Conservation (phyloP, 2,113 vertebrate genomes). For the Perca fluviatilis region DNA sequence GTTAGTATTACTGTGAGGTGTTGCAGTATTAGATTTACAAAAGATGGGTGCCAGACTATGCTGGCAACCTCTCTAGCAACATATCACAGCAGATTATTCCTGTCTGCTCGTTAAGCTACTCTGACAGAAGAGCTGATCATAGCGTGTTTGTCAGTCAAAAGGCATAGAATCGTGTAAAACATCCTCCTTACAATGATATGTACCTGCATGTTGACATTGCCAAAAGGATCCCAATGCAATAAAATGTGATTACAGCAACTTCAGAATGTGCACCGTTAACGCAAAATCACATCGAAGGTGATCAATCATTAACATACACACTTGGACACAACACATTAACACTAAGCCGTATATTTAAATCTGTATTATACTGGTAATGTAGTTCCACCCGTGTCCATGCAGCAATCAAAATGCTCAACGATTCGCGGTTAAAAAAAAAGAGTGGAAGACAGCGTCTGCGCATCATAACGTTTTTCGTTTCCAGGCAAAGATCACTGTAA, state of each 20-base stretch:
- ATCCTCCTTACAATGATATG: background rate
- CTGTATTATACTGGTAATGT: too few species aligned
- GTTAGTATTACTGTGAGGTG: background rate
- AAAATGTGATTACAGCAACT: background rate
- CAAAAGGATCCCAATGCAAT: background rate
- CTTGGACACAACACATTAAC: background rate
- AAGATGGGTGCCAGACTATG: background rate
- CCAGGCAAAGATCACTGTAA: conserved; percentile 57
- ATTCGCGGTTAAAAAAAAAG: conserved; percentile 36
- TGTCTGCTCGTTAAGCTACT: background rate
- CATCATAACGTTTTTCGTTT: conserved; percentile 52
- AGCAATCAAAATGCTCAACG: conserved; percentile 38
- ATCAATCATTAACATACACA: conserved; percentile 21
- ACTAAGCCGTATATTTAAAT: background rate
- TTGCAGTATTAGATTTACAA: background rate
- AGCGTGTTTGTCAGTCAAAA: background rate
- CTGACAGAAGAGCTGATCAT: background rate
- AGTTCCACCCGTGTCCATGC: background rate
- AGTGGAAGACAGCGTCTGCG: conserved; percentile 52
- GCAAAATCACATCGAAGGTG: background rate
- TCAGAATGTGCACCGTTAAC: background rate
- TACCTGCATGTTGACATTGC: too few species aligned
- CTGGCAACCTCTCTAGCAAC: background rate
- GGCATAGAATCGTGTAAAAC: background rate
- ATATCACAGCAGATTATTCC: background rate